Base-by-base conservation (phyloP, 2,888 invertebrate genomes). In the Baronia brevicornis region DNA sequence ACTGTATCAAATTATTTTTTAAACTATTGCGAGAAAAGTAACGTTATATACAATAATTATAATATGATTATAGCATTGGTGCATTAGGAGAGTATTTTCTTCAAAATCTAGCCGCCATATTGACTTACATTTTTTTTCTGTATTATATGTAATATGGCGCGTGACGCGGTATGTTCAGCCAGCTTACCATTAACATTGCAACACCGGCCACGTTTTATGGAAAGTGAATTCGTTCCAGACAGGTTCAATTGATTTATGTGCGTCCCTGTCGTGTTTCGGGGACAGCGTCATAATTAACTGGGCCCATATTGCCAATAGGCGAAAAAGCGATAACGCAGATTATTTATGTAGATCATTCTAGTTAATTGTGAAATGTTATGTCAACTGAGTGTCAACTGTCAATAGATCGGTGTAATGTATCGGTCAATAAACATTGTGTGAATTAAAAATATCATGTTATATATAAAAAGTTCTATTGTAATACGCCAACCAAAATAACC, bases 271-370 rank as follows among this genome's bases (percentile, higher is more conserved):
- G 6, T 21, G n/a, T 31, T 26, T 31, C 36, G 27, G 9, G 30
- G 13, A 36, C 31, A 26, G 14, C 11, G 9, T 26, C 24, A 33
- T 43, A 44, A 48, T 44, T 48, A 43, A 39, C 30, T 43, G 46
- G n/a, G 41, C 40, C 44, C 41, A 48, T 44, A 46, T 43, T 33
- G 39, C 36, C 37, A 31, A 33, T 39, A 36, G 20, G 36, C 42
- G 47, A 45, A 43, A 42, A 39, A 38, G 42, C 47, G 45, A 46
- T 44, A 38, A 36, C 9, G 19, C n/a, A 27, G 9, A 18, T 17
- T 18, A 25, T 29, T 24, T 21, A 21, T 30, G 22, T 21, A 11
- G 25, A 35, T 29, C 26, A 35, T 30, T 26, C 17, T 14, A 22
- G 26, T 26, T 26, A 30, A 2, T 15, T 8, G 15, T 9, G 5